These are phyloP conservation scores for Anastatus disparis DNA, from an alignment of 1,140 invertebrate species.

Conservation along the genomic window DNA sequence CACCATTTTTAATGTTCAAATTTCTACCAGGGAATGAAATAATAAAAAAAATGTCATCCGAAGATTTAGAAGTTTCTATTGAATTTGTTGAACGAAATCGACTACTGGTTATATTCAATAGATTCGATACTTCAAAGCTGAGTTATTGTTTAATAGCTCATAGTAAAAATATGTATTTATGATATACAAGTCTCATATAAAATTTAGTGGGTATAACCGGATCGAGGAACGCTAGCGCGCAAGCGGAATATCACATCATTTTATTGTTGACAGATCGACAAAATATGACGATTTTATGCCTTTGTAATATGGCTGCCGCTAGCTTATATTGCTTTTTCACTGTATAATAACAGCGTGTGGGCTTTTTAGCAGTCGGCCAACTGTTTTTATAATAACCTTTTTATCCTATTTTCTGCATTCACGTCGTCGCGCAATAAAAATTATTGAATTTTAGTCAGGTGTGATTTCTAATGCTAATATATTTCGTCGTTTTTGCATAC, in stretches of 20 bases:
- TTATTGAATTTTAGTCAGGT: neutral
- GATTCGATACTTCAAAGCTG: too few relatives aligned
- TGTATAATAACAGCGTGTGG: slow-evolving; percentile 8
- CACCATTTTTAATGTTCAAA: too few relatives aligned
- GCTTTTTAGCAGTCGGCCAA: neutral
- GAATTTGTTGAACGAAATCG: too few relatives aligned
- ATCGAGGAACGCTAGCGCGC: slow-evolving; percentile 10
- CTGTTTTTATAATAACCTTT: too few relatives aligned
- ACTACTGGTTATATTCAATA: too few relatives aligned
- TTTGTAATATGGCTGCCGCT: slow-evolving; percentile 6
- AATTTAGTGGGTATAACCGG: slow-evolving; percentile 38
- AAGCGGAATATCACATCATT: neutral
- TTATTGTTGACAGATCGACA: slow-evolving; percentile 28
- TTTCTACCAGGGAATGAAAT: too few relatives aligned
- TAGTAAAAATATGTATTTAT: too few relatives aligned
- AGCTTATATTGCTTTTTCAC: neutral
- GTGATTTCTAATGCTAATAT: neutral
- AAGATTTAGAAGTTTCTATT: too few relatives aligned
- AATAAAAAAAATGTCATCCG: too few relatives aligned
- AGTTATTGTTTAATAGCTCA: too few relatives aligned
- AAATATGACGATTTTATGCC: slow-evolving; percentile 33
- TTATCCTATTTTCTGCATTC: neutral
- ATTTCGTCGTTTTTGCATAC: neutral
- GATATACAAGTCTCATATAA: too few relatives aligned
- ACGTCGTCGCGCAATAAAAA: neutral